A percentile compares a stretch with the other conserved stretches of the same genome.
Conservation (phyloP, 2,888 invertebrate genomes). For the Drosophila paramelanica region DNA sequence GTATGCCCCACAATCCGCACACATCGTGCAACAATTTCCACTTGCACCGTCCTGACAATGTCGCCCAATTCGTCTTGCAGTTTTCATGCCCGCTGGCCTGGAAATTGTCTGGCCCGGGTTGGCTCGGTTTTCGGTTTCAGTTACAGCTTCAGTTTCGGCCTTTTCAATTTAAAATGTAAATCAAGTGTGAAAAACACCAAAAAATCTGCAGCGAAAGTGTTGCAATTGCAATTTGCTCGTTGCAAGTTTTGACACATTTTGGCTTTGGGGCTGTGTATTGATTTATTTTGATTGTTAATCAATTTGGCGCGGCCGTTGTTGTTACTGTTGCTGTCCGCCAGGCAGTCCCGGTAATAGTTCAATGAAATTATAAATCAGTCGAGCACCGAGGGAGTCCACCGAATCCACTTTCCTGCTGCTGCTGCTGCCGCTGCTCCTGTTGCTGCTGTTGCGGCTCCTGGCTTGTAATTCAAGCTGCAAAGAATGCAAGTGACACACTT, state of each 20-base stretch:
- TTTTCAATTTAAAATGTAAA: constrained; percentile 79
- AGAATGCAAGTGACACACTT: constrained; percentile 77
- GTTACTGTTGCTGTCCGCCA: constrained; percentile 13
- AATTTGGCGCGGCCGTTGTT: constrained; percentile 64
- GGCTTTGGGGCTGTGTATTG: constrained; percentile 72
- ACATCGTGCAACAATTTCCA: constrained; percentile 37
- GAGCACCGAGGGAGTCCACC: constrained; percentile 8
- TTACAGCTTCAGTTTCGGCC: constrained; percentile 55
- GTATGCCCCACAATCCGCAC: constrained; percentile 62
- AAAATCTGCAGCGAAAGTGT: constrained; percentile 77
- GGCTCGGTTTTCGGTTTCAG: constrained; percentile 8
- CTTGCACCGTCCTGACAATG: constrained; percentile 58
- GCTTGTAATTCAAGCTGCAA: constrained; percentile 54
- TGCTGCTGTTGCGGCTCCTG: constrained; percentile 7
- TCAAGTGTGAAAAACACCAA: constrained; percentile 74
- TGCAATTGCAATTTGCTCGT: constrained; percentile 78
- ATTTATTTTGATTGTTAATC: constrained; percentile 79
- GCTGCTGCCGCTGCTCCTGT: constrained; percentile 1
- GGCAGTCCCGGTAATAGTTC: constrained; percentile 65
- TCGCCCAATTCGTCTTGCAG: constrained; percentile 77
- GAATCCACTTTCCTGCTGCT: neutral
- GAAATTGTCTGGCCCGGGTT: constrained; percentile 57
- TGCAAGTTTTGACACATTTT: constrained; percentile 75
- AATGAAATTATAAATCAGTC: constrained; percentile 77
- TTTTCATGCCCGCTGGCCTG: constrained; percentile 72